Conservation (phyloP, 2,888 invertebrate genomes). For the Philopedon plagiatum region DNA sequence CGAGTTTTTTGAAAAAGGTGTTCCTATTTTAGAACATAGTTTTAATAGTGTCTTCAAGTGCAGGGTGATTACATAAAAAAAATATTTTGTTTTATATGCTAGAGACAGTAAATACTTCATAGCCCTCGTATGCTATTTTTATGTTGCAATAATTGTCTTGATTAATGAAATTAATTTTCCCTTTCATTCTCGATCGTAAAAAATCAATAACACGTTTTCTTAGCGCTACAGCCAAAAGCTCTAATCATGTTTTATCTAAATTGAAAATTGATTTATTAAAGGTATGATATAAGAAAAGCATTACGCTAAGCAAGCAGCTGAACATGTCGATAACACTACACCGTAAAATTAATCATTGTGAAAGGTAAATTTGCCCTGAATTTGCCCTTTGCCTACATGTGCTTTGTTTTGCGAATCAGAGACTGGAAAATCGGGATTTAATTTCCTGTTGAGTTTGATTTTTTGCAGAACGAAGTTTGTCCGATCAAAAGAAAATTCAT, state of each 20-base stretch:
- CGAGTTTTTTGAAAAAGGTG: too few species aligned
- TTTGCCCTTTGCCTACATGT: slow-evolving; percentile 22
- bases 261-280: slow-evolving; percentile 46
- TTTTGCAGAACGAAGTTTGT: slow-evolving; percentile 2
- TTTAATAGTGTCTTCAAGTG: too few species aligned
- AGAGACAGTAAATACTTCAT: too few species aligned
- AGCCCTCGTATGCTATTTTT: too few species aligned
- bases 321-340: slow-evolving; percentile 41
- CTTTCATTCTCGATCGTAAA: too few species aligned
- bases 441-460: slow-evolving; percentile 30
- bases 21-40: too few species aligned
- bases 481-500: slow-evolving; percentile 18
- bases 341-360: slow-evolving; percentile 39
- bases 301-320: slow-evolving; percentile 25
- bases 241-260: slow-evolving; percentile 43
- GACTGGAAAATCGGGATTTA: slow-evolving; percentile 32
- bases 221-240: slow-evolving; percentile 32
- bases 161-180: too few species aligned
- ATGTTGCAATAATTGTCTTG: too few species aligned
- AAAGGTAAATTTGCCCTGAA: slow-evolving; percentile 22
- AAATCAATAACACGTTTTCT: too few species aligned
- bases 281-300: slow-evolving; percentile 47
- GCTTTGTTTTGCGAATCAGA: slow-evolving; percentile 29
- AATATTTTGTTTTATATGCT: too few species aligned
- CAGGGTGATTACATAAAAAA: too few species aligned